Conservation (phyloP, 2,888 invertebrate species). For the Mesochorus sp. region DNA sequence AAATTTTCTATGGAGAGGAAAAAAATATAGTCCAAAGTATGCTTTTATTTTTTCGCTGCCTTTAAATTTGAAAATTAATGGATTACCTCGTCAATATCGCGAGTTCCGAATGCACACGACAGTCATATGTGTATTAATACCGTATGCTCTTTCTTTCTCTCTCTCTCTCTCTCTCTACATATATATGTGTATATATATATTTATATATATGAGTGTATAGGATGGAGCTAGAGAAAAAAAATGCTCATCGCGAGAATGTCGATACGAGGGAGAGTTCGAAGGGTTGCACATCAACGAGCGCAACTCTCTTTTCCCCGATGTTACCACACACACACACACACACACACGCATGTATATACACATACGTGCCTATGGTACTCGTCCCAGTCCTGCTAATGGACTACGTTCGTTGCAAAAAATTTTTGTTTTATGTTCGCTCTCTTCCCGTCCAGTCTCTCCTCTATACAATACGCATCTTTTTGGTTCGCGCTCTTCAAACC, state of each 20-base stretch:
- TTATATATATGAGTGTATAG: background rate
- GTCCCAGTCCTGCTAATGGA: slow-evolving; percentile 51
- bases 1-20: no score
- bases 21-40: background rate
- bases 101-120: slow-evolving; percentile 43
- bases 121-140: slow-evolving; percentile 30
- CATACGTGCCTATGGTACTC: slow-evolving; percentile 23
- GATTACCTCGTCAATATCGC: slow-evolving; percentile 52
- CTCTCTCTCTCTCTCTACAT: no score
- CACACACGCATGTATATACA: background rate
- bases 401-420: slow-evolving; percentile 54
- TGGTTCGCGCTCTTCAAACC: slow-evolving; percentile 19
- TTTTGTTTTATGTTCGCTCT: slow-evolving; percentile 57
- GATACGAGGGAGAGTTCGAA: slow-evolving; percentile 56
- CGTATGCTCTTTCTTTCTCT: no score
- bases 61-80: slow-evolving; percentile 48
- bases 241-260: slow-evolving; percentile 49
- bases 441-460: slow-evolving; percentile 29
- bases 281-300: slow-evolving; percentile 50
- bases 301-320: slow-evolving; percentile 38
- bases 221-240: slow-evolving; percentile 26
- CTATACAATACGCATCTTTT: slow-evolving; percentile 47
- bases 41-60: background rate
- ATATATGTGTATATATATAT: background rate
- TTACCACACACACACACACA: background rate